Base-by-base conservation (phyloP, 2,113 vertebrate genomes). In the Globicephala melas region DNA sequence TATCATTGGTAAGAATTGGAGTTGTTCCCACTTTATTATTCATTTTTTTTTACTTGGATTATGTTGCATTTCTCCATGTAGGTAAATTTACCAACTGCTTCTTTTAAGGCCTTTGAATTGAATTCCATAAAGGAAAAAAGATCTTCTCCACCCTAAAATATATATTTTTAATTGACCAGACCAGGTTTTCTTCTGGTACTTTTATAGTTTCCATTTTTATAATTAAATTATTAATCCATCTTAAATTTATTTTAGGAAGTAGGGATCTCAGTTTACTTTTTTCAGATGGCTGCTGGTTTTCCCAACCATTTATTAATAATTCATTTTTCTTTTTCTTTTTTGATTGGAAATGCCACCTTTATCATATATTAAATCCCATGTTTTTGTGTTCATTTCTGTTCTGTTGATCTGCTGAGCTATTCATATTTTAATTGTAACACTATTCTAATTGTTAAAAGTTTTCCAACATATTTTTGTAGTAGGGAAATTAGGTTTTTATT, bases 41-140 rank as follows among this genome's bases (percentile, higher is more conserved):
- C 44, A 38, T 50, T 20, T 91, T 93, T 95, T 95, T 90, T 28
- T n/a, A 70, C 58, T 96, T 76, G 50, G 33, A 33, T 96, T 94
- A n/a, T 77, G 76, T 73, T 83, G 14, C 18, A 74, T 89, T 92
- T 96, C 87, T 41, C 50, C 21, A 33, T 17, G 21, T n/a, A 82
- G 17, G 82, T 80, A 6, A 47, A 87, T 94, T 68, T 96, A 36
- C 73, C 31, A 80, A 13, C 28, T 87, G 25, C 8, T 63, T 91
- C 36, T 89, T 62, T 87, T 73, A 87, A 94, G 20, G 10, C 6
- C 21, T 96, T 97, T 85, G n/a, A 62, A 90, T 82, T 81, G 71
- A 82, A 47, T 79, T 6, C 36, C 33, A 55, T 67, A 58, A 58
- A 60, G 95, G 76, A 18, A 71, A 95, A 74, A 89, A 83, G 17